phyloP scores from a whole-genome alignment of 2,888 invertebrate genomes.

The Meta bourneti region DNA sequence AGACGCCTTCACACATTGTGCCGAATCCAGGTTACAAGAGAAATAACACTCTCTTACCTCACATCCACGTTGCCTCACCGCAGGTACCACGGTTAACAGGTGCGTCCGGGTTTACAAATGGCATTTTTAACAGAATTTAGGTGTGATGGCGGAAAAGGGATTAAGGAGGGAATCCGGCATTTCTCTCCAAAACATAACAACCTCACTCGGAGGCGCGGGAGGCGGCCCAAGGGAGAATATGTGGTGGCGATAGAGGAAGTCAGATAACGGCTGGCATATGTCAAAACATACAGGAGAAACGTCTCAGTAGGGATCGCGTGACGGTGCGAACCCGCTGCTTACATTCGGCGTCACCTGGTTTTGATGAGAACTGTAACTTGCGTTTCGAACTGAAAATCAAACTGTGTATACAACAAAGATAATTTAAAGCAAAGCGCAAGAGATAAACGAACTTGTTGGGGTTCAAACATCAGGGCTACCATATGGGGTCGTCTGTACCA shows the following conservation, averaged over 20 bases:
- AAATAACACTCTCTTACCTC: slow-evolving; percentile 39
- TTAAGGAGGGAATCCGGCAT: background rate
- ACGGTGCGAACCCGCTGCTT: background rate
- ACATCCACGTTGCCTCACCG: background rate
- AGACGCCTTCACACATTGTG: slow-evolving; percentile 34
- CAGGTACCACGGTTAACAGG: slow-evolving; percentile 31
- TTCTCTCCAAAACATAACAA: background rate
- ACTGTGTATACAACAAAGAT: no score
- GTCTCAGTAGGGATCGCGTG: slow-evolving; percentile 16
- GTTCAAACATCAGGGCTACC: no score
- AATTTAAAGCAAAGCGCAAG: no score
- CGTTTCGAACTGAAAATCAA: no score
- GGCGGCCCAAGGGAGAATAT: slow-evolving; percentile 17
- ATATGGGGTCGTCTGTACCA: no score
- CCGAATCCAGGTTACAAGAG: slow-evolving; percentile 65
- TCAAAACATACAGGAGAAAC: slow-evolving; percentile 46
- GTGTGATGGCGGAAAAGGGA: slow-evolving; percentile 14
- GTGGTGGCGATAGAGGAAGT: slow-evolving; percentile 6
- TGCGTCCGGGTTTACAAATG: slow-evolving; percentile 49
- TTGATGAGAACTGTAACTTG: no score
- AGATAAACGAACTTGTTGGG: no score
- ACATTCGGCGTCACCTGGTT: background rate
- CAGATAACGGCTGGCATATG: slow-evolving; percentile 38
- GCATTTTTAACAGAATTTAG: slow-evolving; percentile 10
- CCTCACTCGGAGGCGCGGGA: slow-evolving; percentile 11